phyloP scores from a whole-genome alignment of 2,113 vertebrate genomes.

The Cinclus mexicanus region DNA sequence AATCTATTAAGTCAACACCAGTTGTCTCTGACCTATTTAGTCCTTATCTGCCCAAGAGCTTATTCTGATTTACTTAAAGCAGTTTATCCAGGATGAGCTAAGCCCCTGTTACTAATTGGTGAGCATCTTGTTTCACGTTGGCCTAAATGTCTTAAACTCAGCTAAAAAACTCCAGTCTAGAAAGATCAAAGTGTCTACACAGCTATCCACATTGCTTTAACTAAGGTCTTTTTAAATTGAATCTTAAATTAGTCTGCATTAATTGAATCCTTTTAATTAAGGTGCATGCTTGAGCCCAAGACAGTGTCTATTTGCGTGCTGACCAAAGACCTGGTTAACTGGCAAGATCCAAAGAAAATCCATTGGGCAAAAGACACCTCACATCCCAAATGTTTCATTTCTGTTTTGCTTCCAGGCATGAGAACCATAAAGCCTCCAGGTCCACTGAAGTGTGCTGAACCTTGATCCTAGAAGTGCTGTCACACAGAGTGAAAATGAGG shows the following conservation, averaged over 20 bases:
- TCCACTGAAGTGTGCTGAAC: conserved; percentile 61
- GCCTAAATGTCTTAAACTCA: conserved; percentile 62
- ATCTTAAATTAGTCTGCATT: conserved; percentile 44
- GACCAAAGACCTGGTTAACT: conserved; percentile 15
- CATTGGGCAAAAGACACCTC: background rate
- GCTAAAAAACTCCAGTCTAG: conserved; percentile 50
- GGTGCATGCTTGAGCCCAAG: conserved; percentile 2
- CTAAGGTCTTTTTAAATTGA: conserved; percentile 31
- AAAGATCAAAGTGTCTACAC: conserved; percentile 39
- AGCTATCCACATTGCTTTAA: conserved; percentile 32
- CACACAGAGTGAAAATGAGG: conserved; percentile 57
- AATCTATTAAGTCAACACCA: conserved; percentile 67
- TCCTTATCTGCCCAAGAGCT: conserved; percentile 62
- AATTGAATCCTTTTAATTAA: conserved; percentile 48
- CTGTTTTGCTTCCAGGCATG: conserved; percentile 42
- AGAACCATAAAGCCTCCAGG: conserved; percentile 51
- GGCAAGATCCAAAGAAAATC: background rate
- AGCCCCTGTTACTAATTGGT: conserved; percentile 58
- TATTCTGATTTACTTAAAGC: conserved; percentile 62
- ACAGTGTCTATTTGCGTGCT: background rate
- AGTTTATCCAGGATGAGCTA: conserved; percentile 54
- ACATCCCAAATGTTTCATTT: conserved; percentile 6
- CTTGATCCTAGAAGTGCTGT: conserved; percentile 65
- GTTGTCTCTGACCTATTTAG: conserved; percentile 67
- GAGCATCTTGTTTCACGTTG: conserved; percentile 37